Conservation (phyloP, 2,888 invertebrate genomes). For the Hydrotaea cyrtoneurina region DNA sequence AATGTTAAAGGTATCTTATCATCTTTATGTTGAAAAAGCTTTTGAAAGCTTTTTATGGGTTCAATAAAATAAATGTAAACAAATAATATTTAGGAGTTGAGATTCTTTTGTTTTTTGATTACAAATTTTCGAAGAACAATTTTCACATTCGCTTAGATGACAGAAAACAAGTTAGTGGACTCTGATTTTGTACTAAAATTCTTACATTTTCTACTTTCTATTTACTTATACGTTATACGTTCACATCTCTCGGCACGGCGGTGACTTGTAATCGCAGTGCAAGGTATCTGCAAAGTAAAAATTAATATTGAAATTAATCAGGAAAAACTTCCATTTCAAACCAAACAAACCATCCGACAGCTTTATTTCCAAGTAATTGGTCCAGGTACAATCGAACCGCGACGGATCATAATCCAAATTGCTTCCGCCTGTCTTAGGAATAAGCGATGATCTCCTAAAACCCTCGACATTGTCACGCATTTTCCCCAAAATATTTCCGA, state of each 20-base stretch:
- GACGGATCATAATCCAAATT: constrained; percentile 82
- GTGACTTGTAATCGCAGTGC: constrained; percentile 69
- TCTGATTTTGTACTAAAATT: too few relatives aligned
- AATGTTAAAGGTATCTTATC: too few relatives aligned
- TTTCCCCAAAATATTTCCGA: constrained; percentile 63
- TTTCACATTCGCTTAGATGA: too few relatives aligned
- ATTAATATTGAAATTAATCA: background rate
- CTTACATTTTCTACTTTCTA: too few relatives aligned
- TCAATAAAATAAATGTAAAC: too few relatives aligned
- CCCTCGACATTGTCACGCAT: constrained; percentile 81
- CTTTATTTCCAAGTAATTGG: constrained; percentile 76
- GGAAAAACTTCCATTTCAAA: background rate
- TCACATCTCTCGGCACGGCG: constrained; percentile 67
- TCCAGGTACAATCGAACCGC: constrained; percentile 83
- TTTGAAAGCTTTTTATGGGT: too few relatives aligned
- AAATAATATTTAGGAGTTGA: too few relatives aligned
- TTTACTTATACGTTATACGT: background rate
- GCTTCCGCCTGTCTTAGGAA: constrained; percentile 80
- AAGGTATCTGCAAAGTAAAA: constrained; percentile 42
- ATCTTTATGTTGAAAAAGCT: too few relatives aligned
- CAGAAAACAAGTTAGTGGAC: background rate
- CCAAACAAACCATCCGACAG: constrained; percentile 47
- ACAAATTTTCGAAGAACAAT: too few relatives aligned
- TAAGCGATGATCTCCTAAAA: constrained; percentile 79
- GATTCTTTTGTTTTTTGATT: too few relatives aligned